Evolutionary conservation across 2,113 vertebrate species (phyloP).

Genomic region (Sylvilagus bachmani): DNA sequence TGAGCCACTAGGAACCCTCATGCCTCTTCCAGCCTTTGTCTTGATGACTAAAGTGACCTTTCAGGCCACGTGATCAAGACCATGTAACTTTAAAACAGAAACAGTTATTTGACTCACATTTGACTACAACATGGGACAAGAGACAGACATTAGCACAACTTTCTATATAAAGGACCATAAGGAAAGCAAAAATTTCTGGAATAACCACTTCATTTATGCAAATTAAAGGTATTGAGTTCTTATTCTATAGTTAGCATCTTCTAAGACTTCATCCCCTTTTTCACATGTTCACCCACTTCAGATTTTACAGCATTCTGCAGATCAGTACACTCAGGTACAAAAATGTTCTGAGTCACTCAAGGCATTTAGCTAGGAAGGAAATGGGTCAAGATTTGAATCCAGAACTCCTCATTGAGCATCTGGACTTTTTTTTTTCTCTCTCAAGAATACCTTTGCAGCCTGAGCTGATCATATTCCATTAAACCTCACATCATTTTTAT

Average conservation of each 20-base stretch:
- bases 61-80: background rate
- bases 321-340: background rate
- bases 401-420: background rate
- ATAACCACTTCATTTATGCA: background rate
- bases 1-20: background rate
- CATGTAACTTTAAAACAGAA: background rate
- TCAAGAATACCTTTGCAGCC: background rate
- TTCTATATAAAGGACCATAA: background rate
- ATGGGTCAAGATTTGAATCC: conserved; percentile 9
- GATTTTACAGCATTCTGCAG: background rate
- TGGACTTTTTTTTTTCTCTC: background rate
- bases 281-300: background rate
- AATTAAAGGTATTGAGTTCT: background rate
- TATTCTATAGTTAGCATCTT: background rate
- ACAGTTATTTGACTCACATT: background rate
- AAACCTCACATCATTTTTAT: conserved; percentile 31
- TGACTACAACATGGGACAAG: background rate
- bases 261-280: background rate
- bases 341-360: background rate
- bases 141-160: background rate
- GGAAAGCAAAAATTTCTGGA: conserved; percentile 10
- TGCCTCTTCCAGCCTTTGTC: background rate
- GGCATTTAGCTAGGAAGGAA: background rate
- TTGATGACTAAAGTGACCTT: background rate
- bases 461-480: background rate